phyloP scores from a whole-genome alignment of 2,797 vertebrate species.

The Lepilemur septentrionalis region DNA sequence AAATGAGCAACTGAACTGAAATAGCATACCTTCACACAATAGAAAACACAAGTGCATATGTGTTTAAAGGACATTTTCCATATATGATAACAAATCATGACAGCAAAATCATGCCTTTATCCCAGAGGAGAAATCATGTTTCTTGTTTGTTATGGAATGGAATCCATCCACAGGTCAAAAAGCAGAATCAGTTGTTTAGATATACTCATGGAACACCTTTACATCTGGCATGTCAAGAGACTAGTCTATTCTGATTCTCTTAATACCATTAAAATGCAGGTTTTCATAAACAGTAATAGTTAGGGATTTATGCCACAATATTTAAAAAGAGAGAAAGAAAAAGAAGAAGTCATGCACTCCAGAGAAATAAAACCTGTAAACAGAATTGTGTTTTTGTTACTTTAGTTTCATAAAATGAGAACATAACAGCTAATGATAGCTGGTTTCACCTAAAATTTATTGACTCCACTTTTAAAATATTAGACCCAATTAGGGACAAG shows the following conservation, averaged over 20 bases:
- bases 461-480: background rate
- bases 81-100: background rate
- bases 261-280: background rate
- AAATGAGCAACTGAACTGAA: conserved; percentile 19
- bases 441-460: background rate
- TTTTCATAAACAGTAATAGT: background rate
- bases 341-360: background rate
- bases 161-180: background rate
- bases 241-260: background rate
- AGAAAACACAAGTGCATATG: background rate
- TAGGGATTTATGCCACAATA: background rate
- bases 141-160: background rate
- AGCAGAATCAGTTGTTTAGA: background rate
- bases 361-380: conserved; percentile 1
- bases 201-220: background rate
- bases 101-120: background rate
- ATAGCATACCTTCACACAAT: background rate
- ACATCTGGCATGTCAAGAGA: background rate
- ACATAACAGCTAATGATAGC: background rate
- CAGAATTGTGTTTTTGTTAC: background rate
- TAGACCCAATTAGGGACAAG: background rate
- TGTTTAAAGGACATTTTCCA: background rate
- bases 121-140: background rate
- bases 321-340: background rate
- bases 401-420: background rate